Percentiles rank a stretch among this genome's conserved stretches.
Conservation (phyloP, 2,113 vertebrate genomes). For the Anser brachyrhynchus region DNA sequence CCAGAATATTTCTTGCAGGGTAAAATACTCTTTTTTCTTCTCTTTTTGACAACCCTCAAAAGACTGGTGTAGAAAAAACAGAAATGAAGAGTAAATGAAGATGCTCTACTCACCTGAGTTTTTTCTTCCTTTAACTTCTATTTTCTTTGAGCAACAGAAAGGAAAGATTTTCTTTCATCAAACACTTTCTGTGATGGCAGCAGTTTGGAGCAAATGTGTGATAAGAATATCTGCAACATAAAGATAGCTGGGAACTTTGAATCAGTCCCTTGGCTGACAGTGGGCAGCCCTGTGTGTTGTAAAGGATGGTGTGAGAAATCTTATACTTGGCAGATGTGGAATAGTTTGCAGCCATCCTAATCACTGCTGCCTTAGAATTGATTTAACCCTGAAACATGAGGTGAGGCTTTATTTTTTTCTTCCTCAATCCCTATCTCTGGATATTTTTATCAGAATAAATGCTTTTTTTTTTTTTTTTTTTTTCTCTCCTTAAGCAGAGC, state of each 20-base stretch:
- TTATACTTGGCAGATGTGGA: not conserved
- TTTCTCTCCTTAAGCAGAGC: not conserved
- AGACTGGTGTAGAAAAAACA: not conserved
- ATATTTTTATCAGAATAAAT: not conserved
- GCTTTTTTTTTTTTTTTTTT: not conserved
- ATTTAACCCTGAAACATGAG: not conserved
- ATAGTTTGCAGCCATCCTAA: not conserved
- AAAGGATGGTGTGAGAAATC: not conserved
- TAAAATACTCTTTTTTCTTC: not conserved
- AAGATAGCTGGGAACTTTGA: constrained; percentile 4
- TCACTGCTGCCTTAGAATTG: not conserved
- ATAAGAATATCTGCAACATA: constrained; percentile 44
- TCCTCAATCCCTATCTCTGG: not conserved
- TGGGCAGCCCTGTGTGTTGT: not conserved
- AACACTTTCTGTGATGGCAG: not conserved
- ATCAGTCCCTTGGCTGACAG: not conserved
- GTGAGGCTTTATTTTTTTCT: not conserved
- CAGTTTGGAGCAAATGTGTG: not conserved
- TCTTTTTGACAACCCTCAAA: not conserved
- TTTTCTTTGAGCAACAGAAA: constrained; percentile 9
- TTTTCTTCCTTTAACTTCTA: not conserved
- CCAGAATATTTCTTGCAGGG: not conserved
- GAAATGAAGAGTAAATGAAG: not conserved
- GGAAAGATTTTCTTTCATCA: not conserved
- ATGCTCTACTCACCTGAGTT: not conserved